A percentile compares a stretch with the other conserved stretches of the same genome.
Evolutionary conservation across 2,797 vertebrate species (phyloP).

Genomic region (Acanthurus leucopareius): DNA sequence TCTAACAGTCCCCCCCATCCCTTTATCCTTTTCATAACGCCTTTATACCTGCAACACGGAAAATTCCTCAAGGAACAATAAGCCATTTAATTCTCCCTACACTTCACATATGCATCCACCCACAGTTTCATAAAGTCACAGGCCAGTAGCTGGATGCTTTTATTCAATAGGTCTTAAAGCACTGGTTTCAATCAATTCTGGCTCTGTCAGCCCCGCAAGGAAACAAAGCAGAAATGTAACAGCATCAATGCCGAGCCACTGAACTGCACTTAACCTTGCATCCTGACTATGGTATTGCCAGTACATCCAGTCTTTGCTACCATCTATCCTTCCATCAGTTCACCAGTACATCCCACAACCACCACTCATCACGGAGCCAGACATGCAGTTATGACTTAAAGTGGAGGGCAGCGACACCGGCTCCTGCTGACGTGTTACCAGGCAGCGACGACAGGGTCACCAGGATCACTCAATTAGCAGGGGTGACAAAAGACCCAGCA

Average conservation of each 20-base stretch:
- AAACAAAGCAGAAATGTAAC: conserved; percentile 40
- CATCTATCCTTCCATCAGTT: conserved; percentile 28
- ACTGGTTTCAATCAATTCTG: conserved; percentile 39
- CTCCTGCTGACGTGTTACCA: conserved; percentile 75
- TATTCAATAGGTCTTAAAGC: conserved; percentile 40
- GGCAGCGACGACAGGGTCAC: conserved; percentile 75
- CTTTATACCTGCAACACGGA: conserved; percentile 32
- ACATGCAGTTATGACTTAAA: conserved; percentile 66
- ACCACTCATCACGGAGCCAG: conserved; percentile 26
- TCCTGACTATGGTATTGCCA: conserved; percentile 18
- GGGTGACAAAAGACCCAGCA: conserved; percentile 81
- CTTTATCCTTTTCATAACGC: conserved; percentile 6
- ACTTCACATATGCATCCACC: conserved; percentile 29
- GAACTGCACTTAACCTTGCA: conserved; percentile 40
- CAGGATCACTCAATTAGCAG: conserved; percentile 82
- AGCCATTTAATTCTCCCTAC: conserved; percentile 35
- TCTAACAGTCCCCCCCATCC: conserved; percentile 37
- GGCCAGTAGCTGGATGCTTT: conserved; percentile 23
- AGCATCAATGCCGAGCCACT: conserved; percentile 6
- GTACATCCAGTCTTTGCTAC: conserved; percentile 5
- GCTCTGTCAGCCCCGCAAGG: conserved; percentile 2
- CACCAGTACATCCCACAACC: conserved; percentile 6
- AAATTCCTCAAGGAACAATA: conserved; percentile 37
- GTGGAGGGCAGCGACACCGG: conserved; percentile 50
- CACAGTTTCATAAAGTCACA: conserved; percentile 43